Evolutionary conservation across 2,888 invertebrate genomes (phyloP), one percentile per base, ranked within the genome.

Genomic region (Lucinisca nassula): DNA sequence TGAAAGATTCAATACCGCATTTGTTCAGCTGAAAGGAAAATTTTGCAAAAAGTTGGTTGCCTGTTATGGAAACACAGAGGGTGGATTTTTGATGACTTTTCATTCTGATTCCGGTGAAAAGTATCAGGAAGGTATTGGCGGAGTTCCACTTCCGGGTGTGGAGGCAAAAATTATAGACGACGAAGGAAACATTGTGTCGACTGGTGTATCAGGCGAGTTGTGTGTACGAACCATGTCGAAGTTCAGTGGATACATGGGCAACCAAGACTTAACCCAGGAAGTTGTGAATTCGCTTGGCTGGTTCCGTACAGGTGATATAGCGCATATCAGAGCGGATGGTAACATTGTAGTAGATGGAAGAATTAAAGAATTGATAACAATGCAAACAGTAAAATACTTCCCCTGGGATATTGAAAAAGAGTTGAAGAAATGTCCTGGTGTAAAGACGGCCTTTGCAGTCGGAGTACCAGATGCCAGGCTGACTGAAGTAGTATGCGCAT

Each of bases 81-180:
- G 30, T 10, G 87, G 84, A 8, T 72, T 73, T 17, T 40, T 40
- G 35, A n/a, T 58, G 1, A 6, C 51, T n/a, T 86, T 67, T 75
- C 8, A 38, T 8, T 51, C 35, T 30, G 75, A 79, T 14, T 38
- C 67, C 12, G 14, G 24, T 6, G 79, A 40, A 0, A 55, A 78
- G 1, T 86, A 38, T 27, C 74, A 86, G 45, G 85, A 86, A 30
- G 85, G 85, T 10, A 79, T 86, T 10, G 35, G 70, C n/a, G 85
- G 85, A 4, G 30, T 21, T 32, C 70, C 58, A 27, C 8, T n/a
- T 14, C 37, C 58, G 4, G 88, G 88, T 17, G 61, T 79, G 12
- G 85, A 87, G 58, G 73, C 85, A 37, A 90, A 90, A 38, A 32
- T 90, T 27, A 61, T 87, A 1, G 79, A 83, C 45, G 81, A 81